These are phyloP conservation scores for Myotis vivesi DNA, from an alignment of 2,797 vertebrate species.

Conservation along the genomic window DNA sequence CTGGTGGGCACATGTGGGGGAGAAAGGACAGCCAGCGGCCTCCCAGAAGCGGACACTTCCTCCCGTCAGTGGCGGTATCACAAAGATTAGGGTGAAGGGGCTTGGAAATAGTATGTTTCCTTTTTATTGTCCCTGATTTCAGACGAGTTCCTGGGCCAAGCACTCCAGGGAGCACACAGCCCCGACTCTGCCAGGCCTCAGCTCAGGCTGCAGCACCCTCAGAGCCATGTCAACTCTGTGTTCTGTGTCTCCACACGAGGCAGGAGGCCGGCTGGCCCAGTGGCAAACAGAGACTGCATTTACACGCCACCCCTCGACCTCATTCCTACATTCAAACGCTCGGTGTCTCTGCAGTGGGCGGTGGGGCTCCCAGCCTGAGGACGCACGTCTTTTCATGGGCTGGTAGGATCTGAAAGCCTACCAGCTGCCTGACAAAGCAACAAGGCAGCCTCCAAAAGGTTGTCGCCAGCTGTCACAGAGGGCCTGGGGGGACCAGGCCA, in stretches of 20 bases:
- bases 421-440: slow-evolving; percentile 68
- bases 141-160: not conserved
- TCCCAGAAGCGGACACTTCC: accelerated
- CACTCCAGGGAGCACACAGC: not conserved
- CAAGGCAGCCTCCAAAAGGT: slow-evolving; percentile 47
- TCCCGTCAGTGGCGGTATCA: too few relatives aligned
- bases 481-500: slow-evolving; percentile 66
- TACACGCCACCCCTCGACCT: not conserved
- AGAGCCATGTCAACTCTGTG: not conserved
- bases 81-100: not conserved
- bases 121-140: not conserved
- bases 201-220: not conserved
- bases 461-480: slow-evolving; percentile 67
- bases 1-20: accelerated
- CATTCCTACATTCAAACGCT: slow-evolving; percentile 48
- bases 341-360: not conserved
- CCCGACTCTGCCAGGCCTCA: not conserved
- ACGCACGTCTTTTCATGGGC: not conserved
- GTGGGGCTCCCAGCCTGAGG: not conserved
- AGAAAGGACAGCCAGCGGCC: not conserved
- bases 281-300: not conserved
- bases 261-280: not conserved
- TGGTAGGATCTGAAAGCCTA: slow-evolving; percentile 49
- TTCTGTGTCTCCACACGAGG: not conserved
- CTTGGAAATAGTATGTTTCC: not conserved